phyloP scores from a whole-genome alignment of 2,113 vertebrate genomes.

The Alexandromys fortis region DNA sequence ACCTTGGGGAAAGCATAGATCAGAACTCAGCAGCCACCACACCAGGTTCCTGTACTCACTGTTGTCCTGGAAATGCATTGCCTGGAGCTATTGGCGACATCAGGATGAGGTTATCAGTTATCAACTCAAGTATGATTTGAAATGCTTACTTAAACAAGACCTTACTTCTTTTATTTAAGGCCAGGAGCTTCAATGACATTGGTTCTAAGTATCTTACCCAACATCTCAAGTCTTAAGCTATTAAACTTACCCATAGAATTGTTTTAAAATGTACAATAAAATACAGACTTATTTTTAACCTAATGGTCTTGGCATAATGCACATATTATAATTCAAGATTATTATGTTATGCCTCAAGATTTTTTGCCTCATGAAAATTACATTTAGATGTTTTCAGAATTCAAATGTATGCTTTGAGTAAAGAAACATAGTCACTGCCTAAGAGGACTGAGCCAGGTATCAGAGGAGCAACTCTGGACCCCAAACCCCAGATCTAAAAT shows the following conservation, averaged over 20 bases:
- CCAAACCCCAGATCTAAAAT: background rate
- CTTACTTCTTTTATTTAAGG: constrained; percentile 44
- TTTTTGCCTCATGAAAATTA: constrained; percentile 42
- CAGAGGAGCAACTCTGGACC: background rate
- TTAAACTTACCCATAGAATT: background rate
- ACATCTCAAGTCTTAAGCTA: background rate
- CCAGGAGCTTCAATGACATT: background rate
- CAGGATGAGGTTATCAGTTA: background rate
- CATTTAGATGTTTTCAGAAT: constrained; percentile 5
- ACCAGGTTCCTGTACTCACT: constrained; percentile 32
- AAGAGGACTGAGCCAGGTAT: background rate
- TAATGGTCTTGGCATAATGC: background rate
- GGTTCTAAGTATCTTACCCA: background rate
- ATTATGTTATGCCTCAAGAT: constrained; percentile 28
- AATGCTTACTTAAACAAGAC: constrained; percentile 45
- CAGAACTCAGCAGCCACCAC: constrained; percentile 48
- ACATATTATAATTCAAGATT: background rate
- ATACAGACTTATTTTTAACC: constrained; percentile 22
- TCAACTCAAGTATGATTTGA: constrained; percentile 58
- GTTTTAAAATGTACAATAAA: constrained; percentile 5
- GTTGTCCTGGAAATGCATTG: background rate
- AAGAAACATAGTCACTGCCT: background rate
- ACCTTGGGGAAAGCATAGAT: constrained; percentile 29
- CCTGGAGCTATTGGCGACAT: background rate
- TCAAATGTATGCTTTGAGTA: background rate